Evolutionary conservation across 2,888 invertebrate species (phyloP), one percentile per base, ranked within the genome.

Genomic region (Ophion ellenae): DNA sequence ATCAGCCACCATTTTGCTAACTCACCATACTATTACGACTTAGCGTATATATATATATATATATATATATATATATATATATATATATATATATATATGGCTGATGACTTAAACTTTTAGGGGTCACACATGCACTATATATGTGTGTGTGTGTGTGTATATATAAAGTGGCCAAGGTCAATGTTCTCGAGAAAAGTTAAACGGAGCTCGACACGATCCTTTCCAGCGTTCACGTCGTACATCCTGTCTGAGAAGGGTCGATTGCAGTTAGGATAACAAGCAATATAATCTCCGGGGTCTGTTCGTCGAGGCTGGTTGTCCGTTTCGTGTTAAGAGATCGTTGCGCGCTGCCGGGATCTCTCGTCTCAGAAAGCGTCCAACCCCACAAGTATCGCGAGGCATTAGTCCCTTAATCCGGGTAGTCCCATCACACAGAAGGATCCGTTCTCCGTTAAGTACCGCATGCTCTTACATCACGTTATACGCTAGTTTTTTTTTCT

Each of bases 251-350:
- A 69, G 45, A 28, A 75, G 69, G 81, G 61, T 81, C 59, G 66
- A 61, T 81, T 32, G 81, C 47, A 74, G 66, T 61, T 61, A 61
- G 75, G 75, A 75, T 69, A 69, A 81, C 75, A 67, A 81, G 75
- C 61, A 32, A 63, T 61, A 59, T 75, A 75, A 75, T 81, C 61
- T 67, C 57, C 28, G 9, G 32, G 32, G 40, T 74, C 66, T 61
- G 66, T 32, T 59, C 67, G 66, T 75, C 67, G 28, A 74, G 53
- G 67, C 17, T 32, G 47, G 67, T 73, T 74, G 74, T 59, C 59
- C 74, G 59, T 67, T 69, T 61, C 75, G 75, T 61, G 75, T 75
- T 57, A 45, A 59, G 36, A 69, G 61, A 59, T 61, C 61, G 59
- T 81, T 40, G 40, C 73, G 45, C 9, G 32, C 47, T 47, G 14